Percentiles rank a stretch among this genome's conserved stretches.
phyloP scores from a whole-genome alignment of 2,113 vertebrate genomes.

The Bungarus multicinctus region DNA sequence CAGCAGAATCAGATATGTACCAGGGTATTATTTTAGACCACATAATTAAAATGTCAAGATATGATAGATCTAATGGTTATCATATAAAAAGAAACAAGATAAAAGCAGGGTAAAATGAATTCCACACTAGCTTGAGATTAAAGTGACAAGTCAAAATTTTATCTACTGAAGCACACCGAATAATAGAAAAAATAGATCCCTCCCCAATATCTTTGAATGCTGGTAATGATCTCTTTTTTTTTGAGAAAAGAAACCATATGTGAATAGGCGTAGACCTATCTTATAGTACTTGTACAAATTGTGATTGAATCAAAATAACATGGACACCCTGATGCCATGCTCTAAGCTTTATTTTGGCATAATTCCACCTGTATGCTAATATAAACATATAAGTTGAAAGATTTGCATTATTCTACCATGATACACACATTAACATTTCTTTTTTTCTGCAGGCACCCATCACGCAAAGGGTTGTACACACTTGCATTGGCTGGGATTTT shows the following conservation, averaged over 20 bases:
- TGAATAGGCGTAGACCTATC: neutral
- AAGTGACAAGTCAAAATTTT: neutral
- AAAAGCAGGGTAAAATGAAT: constrained; percentile 28
- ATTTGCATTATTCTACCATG: neutral
- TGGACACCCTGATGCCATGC: neutral
- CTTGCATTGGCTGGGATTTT: neutral
- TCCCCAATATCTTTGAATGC: neutral
- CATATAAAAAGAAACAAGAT: constrained; percentile 34
- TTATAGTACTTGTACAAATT: neutral
- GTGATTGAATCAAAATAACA: neutral
- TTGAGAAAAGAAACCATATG: neutral
- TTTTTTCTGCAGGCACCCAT: neutral
- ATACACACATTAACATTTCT: neutral
- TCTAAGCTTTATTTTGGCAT: neutral
- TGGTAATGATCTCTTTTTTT: neutral
- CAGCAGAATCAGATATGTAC: constrained; percentile 11
- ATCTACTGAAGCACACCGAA: neutral
- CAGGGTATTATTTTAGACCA: constrained; percentile 24
- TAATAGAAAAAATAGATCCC: neutral
- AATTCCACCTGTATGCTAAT: neutral
- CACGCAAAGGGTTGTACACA: neutral
- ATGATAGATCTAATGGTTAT: constrained; percentile 31
- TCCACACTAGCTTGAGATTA: constrained; percentile 16
- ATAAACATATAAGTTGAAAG: neutral
- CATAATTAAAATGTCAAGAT: constrained; percentile 33